A percentile compares a stretch with the other conserved stretches of the same genome.
phyloP scores from a whole-genome alignment of 2,113 vertebrate species.

The Acanthochromis polyacanthus region DNA sequence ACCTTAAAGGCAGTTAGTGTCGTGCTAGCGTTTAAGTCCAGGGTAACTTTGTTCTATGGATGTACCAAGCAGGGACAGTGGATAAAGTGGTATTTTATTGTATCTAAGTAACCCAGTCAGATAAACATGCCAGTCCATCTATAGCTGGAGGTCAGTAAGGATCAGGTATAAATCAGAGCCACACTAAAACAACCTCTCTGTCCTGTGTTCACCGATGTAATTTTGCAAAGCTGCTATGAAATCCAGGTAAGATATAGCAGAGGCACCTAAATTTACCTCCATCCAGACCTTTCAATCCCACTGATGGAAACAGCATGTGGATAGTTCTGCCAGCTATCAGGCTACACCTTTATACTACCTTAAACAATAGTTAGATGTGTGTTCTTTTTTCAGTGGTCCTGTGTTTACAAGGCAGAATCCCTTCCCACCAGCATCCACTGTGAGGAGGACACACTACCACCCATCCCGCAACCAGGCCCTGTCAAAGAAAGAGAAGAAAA shows the following conservation, averaged over 20 bases:
- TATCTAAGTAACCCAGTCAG: neutral
- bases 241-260: slow-evolving; percentile 75
- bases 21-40: slow-evolving; percentile 3
- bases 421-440: slow-evolving; percentile 60
- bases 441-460: slow-evolving; percentile 67
- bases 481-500: slow-evolving; percentile 74
- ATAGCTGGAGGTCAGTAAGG: neutral
- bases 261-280: too few species aligned
- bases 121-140: neutral
- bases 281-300: too few species aligned
- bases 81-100: neutral
- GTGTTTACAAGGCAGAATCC: slow-evolving; percentile 79
- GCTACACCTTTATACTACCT: neutral
- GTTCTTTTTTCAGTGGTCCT: slow-evolving; percentile 67
- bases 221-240: slow-evolving; percentile 62
- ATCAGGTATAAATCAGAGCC: neutral
- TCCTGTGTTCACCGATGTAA: neutral
- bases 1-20: neutral
- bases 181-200: neutral
- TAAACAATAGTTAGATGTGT: neutral
- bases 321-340: too few species aligned
- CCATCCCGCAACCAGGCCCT: slow-evolving; percentile 68
- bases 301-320: too few species aligned
- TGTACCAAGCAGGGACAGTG: neutral
- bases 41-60: slow-evolving; percentile 43